phyloP scores from a whole-genome alignment of 2,797 vertebrate genomes.

The Australoheros facetus region DNA sequence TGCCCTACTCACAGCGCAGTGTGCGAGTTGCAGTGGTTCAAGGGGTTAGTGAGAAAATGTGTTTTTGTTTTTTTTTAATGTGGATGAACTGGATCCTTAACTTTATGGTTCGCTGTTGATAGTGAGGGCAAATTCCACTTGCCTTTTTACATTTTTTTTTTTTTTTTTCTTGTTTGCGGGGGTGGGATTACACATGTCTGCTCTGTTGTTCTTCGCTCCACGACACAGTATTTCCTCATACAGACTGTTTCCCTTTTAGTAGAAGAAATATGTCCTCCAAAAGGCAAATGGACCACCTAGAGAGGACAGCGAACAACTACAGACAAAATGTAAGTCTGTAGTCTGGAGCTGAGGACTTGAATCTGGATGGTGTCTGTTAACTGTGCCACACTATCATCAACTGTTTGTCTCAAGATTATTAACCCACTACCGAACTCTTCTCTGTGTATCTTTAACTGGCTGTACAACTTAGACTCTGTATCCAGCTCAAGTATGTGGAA shows the following conservation, averaged over 20 bases:
- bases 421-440: background rate
- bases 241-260: constrained; percentile 33
- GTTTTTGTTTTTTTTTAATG: background rate
- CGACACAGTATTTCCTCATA: background rate
- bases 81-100: constrained; percentile 22
- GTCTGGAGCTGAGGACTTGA: background rate
- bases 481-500: constrained; percentile 88
- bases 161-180: background rate
- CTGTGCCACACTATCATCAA: background rate
- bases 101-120: background rate
- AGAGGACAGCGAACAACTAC: constrained; percentile 87
- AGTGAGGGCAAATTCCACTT: constrained; percentile 43
- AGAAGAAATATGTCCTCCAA: constrained; percentile 85
- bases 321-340: constrained; percentile 86
- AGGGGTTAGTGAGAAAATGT: background rate
- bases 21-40: background rate
- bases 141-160: background rate
- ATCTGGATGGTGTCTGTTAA: background rate
- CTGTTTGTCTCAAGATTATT: background rate
- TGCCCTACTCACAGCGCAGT: background rate
- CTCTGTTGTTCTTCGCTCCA: background rate
- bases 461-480: constrained; percentile 80
- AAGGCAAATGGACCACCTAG: constrained; percentile 88
- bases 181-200: background rate
- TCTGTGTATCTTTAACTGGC: constrained; percentile 7